phyloP scores from a whole-genome alignment of 1,140 invertebrate species.

The Drosophila gunungcola region DNA sequence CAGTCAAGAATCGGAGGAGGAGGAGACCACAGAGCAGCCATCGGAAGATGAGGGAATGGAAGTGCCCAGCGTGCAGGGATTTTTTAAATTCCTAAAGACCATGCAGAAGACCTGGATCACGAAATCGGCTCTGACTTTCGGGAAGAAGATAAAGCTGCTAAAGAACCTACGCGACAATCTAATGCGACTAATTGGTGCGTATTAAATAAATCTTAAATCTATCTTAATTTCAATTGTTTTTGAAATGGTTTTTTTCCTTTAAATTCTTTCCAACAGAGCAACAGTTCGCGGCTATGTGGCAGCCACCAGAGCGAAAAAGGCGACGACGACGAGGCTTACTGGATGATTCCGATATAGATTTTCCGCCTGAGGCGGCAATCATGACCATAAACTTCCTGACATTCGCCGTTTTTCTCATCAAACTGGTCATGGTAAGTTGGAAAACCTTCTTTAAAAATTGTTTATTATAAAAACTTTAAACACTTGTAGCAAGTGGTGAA shows the following conservation, averaged over 20 bases:
- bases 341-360: slow-evolving; percentile 87
- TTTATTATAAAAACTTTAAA: not conserved
- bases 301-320: slow-evolving; percentile 62
- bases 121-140: slow-evolving; percentile 85
- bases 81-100: slow-evolving; percentile 85
- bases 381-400: slow-evolving; percentile 93
- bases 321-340: slow-evolving; percentile 65
- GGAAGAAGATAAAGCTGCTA: slow-evolving; percentile 87
- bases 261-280: slow-evolving; percentile 51
- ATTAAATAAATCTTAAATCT: not conserved
- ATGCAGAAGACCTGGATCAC: slow-evolving; percentile 86
- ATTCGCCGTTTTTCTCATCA: slow-evolving; percentile 92
- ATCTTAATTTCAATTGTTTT: not conserved
- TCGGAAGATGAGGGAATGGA: slow-evolving; percentile 30
- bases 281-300: slow-evolving; percentile 69
- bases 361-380: slow-evolving; percentile 92
- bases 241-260: not conserved
- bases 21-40: slow-evolving; percentile 35
- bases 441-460: too few species aligned
- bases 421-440: slow-evolving; percentile 90
- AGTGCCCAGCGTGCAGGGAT: slow-evolving; percentile 68
- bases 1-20: slow-evolving; percentile 24
- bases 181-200: slow-evolving; percentile 86
- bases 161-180: slow-evolving; percentile 86
- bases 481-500: slow-evolving; percentile 85